Conservation (phyloP, 1,140 invertebrate genomes). For the Cephus cinctus region DNA sequence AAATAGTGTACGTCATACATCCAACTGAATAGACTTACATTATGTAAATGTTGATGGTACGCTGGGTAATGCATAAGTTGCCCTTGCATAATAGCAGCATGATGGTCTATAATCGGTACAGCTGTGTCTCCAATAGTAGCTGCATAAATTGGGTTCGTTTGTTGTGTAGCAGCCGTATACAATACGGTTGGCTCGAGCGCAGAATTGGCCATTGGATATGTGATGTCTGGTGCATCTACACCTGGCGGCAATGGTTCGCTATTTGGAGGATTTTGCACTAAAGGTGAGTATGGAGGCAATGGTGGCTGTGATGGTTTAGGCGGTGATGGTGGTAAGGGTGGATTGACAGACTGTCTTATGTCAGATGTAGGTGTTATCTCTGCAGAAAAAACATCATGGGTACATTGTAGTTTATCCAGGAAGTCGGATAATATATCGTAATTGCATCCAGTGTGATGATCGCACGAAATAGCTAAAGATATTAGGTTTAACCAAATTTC, state of each 20-base stretch:
- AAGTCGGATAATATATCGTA: no score
- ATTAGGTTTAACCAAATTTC: no score
- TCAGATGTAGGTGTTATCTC: slow-evolving; percentile 8
- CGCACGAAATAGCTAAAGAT: no score
- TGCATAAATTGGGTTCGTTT: slow-evolving; percentile 45
- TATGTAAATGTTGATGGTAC: slow-evolving; percentile 49
- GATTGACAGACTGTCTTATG: slow-evolving; percentile 11
- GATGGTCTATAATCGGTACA: slow-evolving; percentile 41
- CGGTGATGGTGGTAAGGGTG: slow-evolving; percentile 29
- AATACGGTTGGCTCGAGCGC: slow-evolving; percentile 37
- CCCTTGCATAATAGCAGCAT: slow-evolving; percentile 45
- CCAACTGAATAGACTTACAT: slow-evolving; percentile 28
- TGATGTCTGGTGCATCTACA: slow-evolving; percentile 53
- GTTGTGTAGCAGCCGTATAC: slow-evolving; percentile 38
- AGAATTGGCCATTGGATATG: slow-evolving; percentile 31
- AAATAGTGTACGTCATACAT: slow-evolving; percentile 2
- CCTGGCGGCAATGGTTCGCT: slow-evolving; percentile 56
- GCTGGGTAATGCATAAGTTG: slow-evolving; percentile 49
- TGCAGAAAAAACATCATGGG: slow-evolving; percentile 11
- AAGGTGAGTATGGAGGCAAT: slow-evolving; percentile 30
- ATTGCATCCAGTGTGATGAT: no score
- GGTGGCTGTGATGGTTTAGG: slow-evolving; percentile 39
- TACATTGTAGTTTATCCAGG: no score
- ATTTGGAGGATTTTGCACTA: slow-evolving; percentile 25
- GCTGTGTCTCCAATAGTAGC: slow-evolving; percentile 40